Conservation (phyloP, 2,797 vertebrate species). For the Danio albolineatus region DNA sequence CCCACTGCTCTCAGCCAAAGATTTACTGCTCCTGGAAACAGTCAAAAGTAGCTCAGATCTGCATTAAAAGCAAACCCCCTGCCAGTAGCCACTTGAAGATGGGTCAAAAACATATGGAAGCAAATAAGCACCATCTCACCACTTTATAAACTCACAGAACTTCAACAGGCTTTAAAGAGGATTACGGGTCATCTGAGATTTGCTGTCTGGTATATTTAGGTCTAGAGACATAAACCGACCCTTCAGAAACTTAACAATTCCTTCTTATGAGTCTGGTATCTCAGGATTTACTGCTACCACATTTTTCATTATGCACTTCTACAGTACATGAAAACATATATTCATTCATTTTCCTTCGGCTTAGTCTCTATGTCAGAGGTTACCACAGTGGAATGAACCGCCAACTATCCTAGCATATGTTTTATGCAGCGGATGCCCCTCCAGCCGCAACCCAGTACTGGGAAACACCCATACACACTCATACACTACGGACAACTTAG, state of each 20-base stretch:
- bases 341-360: no score
- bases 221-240: background rate
- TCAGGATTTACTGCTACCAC: background rate
- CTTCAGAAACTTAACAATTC: background rate
- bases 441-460: no score
- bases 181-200: slow-evolving; percentile 15
- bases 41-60: slow-evolving; percentile 5
- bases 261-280: background rate
- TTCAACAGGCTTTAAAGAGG: background rate
- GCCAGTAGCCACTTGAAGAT: background rate
- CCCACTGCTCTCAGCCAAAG: slow-evolving; percentile 20
- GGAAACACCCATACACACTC: no score
- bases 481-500: no score
- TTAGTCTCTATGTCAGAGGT: no score
- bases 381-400: no score
- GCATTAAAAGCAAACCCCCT: background rate
- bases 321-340: no score
- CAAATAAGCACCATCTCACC: background rate
- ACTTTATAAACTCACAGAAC: background rate
- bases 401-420: no score
- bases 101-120: background rate
- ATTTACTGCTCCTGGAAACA: slow-evolving; percentile 16
- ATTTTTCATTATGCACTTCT: background rate
- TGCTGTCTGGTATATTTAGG: background rate
- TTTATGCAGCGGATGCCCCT: no score